Percentiles rank a stretch among this genome's conserved stretches.
Evolutionary conservation across 2,888 invertebrate genomes (phyloP).

Genomic region (Tuta absoluta): DNA sequence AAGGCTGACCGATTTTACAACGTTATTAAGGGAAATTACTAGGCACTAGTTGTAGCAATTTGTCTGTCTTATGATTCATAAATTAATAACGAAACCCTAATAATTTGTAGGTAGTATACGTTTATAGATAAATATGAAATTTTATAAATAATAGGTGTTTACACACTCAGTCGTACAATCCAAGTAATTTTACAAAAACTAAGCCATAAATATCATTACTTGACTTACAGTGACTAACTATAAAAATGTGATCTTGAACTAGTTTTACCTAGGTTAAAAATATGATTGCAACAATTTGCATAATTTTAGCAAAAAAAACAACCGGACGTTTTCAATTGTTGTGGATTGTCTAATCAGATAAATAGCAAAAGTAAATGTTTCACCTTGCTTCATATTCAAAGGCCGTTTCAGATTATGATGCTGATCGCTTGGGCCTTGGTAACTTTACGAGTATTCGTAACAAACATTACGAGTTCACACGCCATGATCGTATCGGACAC

Average conservation of each 20-base stretch:
- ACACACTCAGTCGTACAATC: background rate
- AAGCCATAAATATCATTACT: too few species aligned
- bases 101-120: background rate
- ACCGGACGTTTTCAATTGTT: conserved; percentile 3
- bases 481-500: conserved; percentile 29
- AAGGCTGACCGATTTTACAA: conserved; percentile 1
- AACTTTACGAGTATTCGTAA: conserved; percentile 22
- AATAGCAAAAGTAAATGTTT: conserved; percentile 22
- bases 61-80: background rate
- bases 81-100: background rate
- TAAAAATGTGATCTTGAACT: background rate
- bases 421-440: conserved; percentile 28
- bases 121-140: background rate
- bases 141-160: background rate
- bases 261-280: background rate
- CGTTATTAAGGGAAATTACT: background rate
- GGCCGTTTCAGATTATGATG: conserved; percentile 30
- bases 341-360: conserved; percentile 17
- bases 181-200: background rate
- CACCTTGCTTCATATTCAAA: conserved; percentile 31
- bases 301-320: background rate
- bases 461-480: conserved; percentile 29
- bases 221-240: too few species aligned
- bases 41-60: background rate
- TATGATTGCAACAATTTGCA: background rate